Percentiles rank a stretch among this genome's conserved stretches.
phyloP scores from a whole-genome alignment of 2,113 vertebrate species.

The Ciconia maguari region DNA sequence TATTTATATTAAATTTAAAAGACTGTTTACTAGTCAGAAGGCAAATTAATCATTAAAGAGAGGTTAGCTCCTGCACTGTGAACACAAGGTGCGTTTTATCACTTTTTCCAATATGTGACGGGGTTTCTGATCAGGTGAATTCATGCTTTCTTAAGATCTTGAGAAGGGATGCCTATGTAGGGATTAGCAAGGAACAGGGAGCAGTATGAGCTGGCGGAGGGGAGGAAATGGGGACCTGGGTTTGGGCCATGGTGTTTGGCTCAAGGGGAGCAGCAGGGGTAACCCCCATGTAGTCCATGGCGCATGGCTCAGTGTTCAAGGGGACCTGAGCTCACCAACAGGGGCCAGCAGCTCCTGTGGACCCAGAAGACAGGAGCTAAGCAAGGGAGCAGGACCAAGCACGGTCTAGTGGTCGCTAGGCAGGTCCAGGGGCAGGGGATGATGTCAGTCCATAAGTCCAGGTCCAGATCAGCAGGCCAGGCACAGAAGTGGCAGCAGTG shows the following conservation, averaged over 20 bases:
- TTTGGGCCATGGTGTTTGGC: not conserved
- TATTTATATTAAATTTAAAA: not conserved
- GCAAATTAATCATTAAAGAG: not conserved
- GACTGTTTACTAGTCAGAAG: not conserved
- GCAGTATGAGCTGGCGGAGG: not conserved
- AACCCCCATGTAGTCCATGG: not conserved
- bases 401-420: too few species aligned
- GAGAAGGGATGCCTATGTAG: not conserved
- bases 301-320: not conserved
- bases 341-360: not conserved
- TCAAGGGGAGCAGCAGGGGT: not conserved
- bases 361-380: not conserved
- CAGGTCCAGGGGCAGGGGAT: not conserved
- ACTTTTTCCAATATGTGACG: not conserved
- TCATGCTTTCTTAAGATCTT: not conserved
- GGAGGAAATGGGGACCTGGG: not conserved
- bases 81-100: not conserved
- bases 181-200: not conserved
- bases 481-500: not conserved
- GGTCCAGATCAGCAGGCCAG: too few species aligned
- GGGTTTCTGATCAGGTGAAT: not conserved
- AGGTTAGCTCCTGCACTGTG: not conserved
- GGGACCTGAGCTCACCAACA: not conserved
- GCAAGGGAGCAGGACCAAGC: not conserved
- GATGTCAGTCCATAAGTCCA: accelerated